Evolutionary conservation across 1,140 invertebrate genomes (phyloP).

Genomic region (Antheraea pernyi): DNA sequence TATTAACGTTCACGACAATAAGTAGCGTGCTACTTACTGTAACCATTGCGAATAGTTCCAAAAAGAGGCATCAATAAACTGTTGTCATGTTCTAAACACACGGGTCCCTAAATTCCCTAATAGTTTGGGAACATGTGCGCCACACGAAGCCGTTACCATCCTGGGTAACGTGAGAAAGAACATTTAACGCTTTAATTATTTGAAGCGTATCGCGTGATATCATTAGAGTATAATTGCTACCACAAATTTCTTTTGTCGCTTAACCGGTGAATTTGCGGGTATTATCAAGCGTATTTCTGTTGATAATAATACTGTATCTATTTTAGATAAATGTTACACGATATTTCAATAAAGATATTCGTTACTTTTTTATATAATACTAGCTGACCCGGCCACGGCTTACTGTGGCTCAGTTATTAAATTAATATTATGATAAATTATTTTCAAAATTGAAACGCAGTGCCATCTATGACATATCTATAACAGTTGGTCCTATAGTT

Average conservation of each 20-base stretch:
- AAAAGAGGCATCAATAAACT: background rate
- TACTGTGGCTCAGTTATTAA: no score
- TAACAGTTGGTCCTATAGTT: no score
- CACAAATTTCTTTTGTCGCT: constrained; percentile 62
- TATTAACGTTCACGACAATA: no score
- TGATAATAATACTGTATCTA: constrained; percentile 22
- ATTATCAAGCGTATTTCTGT: constrained; percentile 42
- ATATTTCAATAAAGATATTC: constrained; percentile 14
- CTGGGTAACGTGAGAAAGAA: constrained; percentile 35
- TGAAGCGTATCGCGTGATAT: constrained; percentile 52
- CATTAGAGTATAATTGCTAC: constrained; percentile 52
- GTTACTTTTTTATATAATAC: background rate
- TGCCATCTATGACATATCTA: no score
- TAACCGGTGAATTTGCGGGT: constrained; percentile 40
- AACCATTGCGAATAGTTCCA: background rate
- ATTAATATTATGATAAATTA: no score
- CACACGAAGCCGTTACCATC: background rate
- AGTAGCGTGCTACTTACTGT: no score
- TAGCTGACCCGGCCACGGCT: no score
- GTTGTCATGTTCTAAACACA: background rate
- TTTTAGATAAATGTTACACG: constrained; percentile 27
- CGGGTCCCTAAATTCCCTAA: background rate
- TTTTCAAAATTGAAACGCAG: no score
- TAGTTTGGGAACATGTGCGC: background rate
- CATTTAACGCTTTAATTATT: constrained; percentile 48